Evolutionary conservation across 2,888 invertebrate genomes (phyloP).

Genomic region (Cryptocephalus moraei): DNA sequence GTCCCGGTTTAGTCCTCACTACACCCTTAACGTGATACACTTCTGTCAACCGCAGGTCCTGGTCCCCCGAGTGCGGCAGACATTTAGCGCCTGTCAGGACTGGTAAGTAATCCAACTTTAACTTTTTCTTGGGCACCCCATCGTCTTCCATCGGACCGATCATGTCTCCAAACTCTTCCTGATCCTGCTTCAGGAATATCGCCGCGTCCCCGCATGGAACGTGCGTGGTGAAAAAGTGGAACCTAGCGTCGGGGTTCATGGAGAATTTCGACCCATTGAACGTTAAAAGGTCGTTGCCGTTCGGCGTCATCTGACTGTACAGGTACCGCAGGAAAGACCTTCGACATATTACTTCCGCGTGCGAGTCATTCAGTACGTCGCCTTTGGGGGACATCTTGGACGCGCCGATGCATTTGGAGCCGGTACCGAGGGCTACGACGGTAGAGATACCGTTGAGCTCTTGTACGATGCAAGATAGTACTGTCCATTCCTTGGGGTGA

Average conservation of each 20-base stretch:
- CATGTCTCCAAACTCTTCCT: conserved; percentile 23
- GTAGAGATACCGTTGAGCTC: conserved; percentile 37
- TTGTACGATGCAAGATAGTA: conserved; percentile 63
- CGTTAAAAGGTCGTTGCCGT: conserved; percentile 11
- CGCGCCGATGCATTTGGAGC: conserved; percentile 83
- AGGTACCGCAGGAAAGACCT: conserved; percentile 72
- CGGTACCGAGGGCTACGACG: conserved; percentile 78
- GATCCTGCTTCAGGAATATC: conserved; percentile 54
- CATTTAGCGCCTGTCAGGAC: conserved; percentile 89
- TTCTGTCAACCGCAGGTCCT: conserved; percentile 52
- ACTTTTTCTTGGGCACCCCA: conserved; percentile 16
- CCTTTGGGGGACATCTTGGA: conserved; percentile 55
- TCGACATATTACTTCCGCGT: conserved; percentile 82
- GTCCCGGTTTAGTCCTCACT: conserved; percentile 77
- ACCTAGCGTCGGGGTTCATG: conserved; percentile 46
- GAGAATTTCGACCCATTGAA: conserved; percentile 18
- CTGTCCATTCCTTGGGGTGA: conserved; percentile 67
- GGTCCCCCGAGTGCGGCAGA: conserved; percentile 40
- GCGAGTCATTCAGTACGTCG: conserved; percentile 75
- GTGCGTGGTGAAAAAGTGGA: conserved; percentile 80
- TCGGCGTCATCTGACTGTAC: conserved; percentile 43
- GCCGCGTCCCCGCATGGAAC: conserved; percentile 92
- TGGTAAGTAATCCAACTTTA: conserved; percentile 35
- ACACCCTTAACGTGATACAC: conserved; percentile 55
- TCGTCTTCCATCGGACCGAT: conserved; percentile 4